These are phyloP conservation scores for Beris chalybata DNA, from an alignment of 2,888 invertebrate genomes.

Conservation along the genomic window DNA sequence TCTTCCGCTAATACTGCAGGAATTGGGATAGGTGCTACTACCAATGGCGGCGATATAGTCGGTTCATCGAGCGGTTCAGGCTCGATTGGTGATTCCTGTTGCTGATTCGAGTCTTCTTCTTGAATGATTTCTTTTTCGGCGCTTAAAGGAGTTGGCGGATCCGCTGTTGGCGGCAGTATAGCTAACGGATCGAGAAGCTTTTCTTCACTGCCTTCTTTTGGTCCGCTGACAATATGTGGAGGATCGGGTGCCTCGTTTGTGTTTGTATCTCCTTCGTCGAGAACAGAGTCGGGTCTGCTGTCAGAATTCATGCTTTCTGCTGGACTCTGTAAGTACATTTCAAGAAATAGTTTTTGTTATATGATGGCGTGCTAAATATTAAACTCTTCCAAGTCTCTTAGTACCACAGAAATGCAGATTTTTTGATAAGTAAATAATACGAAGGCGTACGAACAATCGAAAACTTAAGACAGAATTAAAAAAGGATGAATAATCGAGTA, in stretches of 20 bases:
- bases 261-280: constrained; percentile 63
- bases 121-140: constrained; percentile 40
- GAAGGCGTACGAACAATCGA: too few relatives aligned
- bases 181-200: constrained; percentile 43
- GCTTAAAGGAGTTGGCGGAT: constrained; percentile 4
- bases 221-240: constrained; percentile 53
- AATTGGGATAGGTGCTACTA: constrained; percentile 31
- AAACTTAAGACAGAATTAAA: too few relatives aligned
- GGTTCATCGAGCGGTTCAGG: constrained; percentile 29
- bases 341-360: not conserved
- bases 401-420: too few relatives aligned
- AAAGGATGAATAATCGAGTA: too few relatives aligned
- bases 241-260: constrained; percentile 55
- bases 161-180: not conserved
- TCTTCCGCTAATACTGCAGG: not conserved
- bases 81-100: constrained; percentile 46
- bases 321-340: constrained; percentile 64
- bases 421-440: too few relatives aligned
- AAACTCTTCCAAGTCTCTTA: too few relatives aligned
- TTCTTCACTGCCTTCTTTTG: constrained; percentile 52
- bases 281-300: constrained; percentile 72
- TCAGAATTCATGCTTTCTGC: constrained; percentile 83
- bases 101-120: constrained; percentile 55
- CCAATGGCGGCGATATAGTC: constrained; percentile 24
- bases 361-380: not conserved